phyloP scores from a whole-genome alignment of 2,888 invertebrate genomes.

The Tetheella fluctuosa region DNA sequence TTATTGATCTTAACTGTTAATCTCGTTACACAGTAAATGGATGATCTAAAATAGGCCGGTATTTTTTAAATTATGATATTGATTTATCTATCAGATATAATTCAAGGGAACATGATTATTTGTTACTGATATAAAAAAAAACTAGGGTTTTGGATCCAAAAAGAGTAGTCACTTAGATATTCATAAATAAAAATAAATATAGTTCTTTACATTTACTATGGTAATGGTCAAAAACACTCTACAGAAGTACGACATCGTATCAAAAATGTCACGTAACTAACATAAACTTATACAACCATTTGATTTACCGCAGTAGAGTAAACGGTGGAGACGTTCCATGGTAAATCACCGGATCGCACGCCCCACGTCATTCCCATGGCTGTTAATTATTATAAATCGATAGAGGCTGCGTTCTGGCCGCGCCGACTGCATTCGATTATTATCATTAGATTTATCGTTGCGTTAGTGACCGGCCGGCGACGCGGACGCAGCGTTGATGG shows the following conservation, averaged over 20 bases:
- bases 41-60: neutral
- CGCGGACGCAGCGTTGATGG: conserved; percentile 6
- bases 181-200: too few species aligned
- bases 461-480: conserved; percentile 31
- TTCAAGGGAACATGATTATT: neutral
- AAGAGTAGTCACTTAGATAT: too few species aligned
- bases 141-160: too few species aligned
- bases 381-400: conserved; percentile 76
- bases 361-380: conserved; percentile 66
- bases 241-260: neutral
- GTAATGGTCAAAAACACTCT: too few species aligned
- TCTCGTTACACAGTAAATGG: too few species aligned
- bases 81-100: neutral
- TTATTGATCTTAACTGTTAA: neutral
- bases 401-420: conserved; percentile 41
- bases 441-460: conserved; percentile 73
- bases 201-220: too few species aligned
- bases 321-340: conserved; percentile 34
- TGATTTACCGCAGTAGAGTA: conserved; percentile 6
- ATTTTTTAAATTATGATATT: neutral
- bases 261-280: conserved; percentile 4
- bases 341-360: conserved; percentile 59
- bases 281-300: neutral
- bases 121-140: neutral
- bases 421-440: conserved; percentile 65